These are phyloP conservation scores for Ibycter americanus DNA, from an alignment of 2,797 vertebrate genomes.

Conservation along the genomic window DNA sequence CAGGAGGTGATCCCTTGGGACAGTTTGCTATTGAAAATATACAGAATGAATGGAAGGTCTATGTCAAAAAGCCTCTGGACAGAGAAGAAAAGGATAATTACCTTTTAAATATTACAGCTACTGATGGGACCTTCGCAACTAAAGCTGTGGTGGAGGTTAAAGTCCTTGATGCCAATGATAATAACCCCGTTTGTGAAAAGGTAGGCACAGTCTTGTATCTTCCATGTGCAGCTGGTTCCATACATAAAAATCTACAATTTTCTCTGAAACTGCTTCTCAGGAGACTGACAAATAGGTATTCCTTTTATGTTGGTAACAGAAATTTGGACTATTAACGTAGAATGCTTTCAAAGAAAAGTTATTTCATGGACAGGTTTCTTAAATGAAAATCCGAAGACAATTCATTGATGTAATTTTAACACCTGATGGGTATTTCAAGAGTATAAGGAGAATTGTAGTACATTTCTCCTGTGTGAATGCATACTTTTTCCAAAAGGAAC, in stretches of 20 bases:
- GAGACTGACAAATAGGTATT: not conserved
- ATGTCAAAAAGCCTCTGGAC: constrained; percentile 92
- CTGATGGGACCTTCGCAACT: constrained; percentile 92
- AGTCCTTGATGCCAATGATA: constrained; percentile 98
- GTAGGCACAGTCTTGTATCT: constrained; percentile 70
- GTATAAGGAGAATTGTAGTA: not conserved
- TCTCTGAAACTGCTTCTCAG: not conserved
- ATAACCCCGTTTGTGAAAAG: constrained; percentile 95
- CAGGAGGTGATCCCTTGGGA: constrained; percentile 93
- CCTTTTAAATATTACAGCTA: constrained; percentile 95
- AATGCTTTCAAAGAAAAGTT: not conserved
- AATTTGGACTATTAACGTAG: not conserved
- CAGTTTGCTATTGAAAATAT: constrained; percentile 94
- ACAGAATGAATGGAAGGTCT: constrained; percentile 97
- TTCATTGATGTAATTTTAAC: not conserved
- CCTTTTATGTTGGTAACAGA: not conserved
- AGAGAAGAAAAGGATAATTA: constrained; percentile 95
- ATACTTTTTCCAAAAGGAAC: not conserved
- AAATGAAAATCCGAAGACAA: not conserved
- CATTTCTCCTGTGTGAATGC: not conserved
- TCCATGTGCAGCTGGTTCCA: not conserved
- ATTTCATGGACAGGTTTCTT: not conserved
- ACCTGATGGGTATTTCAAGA: not conserved
- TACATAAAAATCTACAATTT: not conserved
- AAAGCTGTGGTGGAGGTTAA: constrained; percentile 96